A percentile compares a stretch with the other conserved stretches of the same genome.
phyloP scores from a whole-genome alignment of 2,797 vertebrate genomes.

The Periparus ater region DNA sequence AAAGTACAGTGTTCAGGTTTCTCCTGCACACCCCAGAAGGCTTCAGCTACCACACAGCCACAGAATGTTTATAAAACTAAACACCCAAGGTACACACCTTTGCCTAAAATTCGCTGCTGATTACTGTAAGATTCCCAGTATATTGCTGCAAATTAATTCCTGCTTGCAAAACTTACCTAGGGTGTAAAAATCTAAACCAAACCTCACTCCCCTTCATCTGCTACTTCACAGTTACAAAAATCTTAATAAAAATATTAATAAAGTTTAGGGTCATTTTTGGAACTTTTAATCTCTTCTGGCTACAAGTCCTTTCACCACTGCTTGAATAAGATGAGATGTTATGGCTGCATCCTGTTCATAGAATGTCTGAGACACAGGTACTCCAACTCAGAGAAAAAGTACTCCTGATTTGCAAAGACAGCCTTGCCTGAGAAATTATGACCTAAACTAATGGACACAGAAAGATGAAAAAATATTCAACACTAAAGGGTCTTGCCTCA shows the following conservation, averaged over 20 bases:
- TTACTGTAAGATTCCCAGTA: neutral
- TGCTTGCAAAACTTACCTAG: neutral
- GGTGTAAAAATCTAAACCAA: neutral
- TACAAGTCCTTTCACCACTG: neutral
- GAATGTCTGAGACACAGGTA: neutral
- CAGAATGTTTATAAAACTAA: neutral
- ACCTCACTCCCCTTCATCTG: neutral
- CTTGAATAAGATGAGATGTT: neutral
- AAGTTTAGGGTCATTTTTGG: neutral
- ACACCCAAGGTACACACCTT: neutral
- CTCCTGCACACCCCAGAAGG: neutral
- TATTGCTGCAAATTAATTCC: neutral
- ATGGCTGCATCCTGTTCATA: neutral
- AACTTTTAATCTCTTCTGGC: neutral
- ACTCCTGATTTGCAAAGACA: neutral
- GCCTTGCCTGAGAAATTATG: neutral
- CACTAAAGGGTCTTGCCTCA: neutral
- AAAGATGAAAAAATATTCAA: neutral
- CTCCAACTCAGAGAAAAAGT: neutral
- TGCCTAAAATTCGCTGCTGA: neutral
- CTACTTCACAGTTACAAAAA: neutral
- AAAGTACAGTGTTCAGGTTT: slow-evolving; percentile 26
- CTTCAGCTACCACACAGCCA: slow-evolving; percentile 2
- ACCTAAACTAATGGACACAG: neutral
- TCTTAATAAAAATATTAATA: neutral